A percentile compares a stretch with the other conserved stretches of the same genome.
phyloP scores from a whole-genome alignment of 1,140 invertebrate genomes.

The Sarcophaga peregrina region DNA sequence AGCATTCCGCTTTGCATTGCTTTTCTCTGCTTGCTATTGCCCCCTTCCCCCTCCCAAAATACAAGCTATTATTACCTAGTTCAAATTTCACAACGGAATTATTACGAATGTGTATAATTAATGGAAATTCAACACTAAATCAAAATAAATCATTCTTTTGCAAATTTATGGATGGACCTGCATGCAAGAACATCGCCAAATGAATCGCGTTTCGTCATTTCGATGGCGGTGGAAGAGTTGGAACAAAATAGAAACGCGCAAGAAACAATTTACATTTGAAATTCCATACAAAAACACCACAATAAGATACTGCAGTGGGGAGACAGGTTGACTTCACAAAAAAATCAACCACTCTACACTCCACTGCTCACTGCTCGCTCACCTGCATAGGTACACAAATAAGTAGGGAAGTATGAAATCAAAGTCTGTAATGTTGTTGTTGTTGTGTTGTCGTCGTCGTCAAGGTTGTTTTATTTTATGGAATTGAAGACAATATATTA shows the following conservation, averaged over 20 bases:
- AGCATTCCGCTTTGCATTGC: neutral
- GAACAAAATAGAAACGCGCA: neutral
- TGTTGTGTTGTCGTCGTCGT: neutral
- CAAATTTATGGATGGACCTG: neutral
- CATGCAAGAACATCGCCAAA: too few relatives aligned
- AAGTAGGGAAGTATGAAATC: too few relatives aligned
- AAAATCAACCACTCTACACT: too few relatives aligned
- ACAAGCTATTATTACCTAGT: too few relatives aligned
- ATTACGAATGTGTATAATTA: constrained; percentile 11
- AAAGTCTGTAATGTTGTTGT: too few relatives aligned
- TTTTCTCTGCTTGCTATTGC: neutral
- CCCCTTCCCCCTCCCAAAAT: neutral
- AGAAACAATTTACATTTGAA: neutral
- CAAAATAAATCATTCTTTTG: constrained; percentile 18
- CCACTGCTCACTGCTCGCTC: too few relatives aligned
- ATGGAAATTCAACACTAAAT: constrained; percentile 25
- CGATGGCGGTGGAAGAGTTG: too few relatives aligned
- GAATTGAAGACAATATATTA: neutral
- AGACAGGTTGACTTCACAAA: too few relatives aligned
- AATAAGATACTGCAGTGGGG: neutral
- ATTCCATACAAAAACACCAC: neutral
- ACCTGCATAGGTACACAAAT: too few relatives aligned
- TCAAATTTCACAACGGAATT: neutral
- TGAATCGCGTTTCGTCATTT: too few relatives aligned
- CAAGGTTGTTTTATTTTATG: neutral